Evolutionary conservation across 2,797 vertebrate species (phyloP).

Genomic region (Scolopax bukidnonensis): DNA sequence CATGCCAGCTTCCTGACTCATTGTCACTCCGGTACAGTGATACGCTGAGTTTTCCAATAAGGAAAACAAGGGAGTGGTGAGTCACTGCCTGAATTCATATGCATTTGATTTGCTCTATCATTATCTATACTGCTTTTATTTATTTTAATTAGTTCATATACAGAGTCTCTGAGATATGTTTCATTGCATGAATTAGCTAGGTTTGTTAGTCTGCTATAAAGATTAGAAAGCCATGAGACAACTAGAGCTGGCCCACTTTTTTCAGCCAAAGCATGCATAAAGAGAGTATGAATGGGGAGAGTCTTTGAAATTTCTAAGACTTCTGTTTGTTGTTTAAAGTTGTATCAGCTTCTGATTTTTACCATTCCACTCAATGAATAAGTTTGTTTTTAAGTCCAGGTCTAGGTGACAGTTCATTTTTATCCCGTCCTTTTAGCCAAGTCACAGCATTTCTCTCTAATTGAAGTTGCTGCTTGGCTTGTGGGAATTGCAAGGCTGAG

Average conservation of each 20-base stretch:
- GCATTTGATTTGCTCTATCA: constrained; percentile 41
- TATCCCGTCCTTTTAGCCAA: not conserved
- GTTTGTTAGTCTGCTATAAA: not conserved
- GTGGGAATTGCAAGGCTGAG: not conserved
- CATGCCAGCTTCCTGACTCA: constrained; percentile 51
- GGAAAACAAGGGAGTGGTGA: constrained; percentile 55
- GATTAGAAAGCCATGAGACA: not conserved
- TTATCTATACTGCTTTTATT: constrained; percentile 44
- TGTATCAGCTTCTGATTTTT: not conserved
- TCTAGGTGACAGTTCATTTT: not conserved
- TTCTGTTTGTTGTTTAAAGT: not conserved
- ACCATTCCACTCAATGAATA: not conserved
- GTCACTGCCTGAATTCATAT: constrained; percentile 43
- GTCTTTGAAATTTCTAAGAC: not conserved
- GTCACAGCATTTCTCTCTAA: not conserved
- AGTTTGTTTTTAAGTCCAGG: not conserved
- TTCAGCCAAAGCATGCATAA: not conserved
- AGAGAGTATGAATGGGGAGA: not conserved
- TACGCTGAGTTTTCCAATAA: constrained; percentile 34
- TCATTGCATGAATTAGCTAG: constrained; percentile 16
- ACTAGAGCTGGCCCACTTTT: not conserved
- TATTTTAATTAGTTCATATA: constrained; percentile 50
- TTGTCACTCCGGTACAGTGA: not conserved
- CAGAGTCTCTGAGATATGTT: constrained; percentile 19
- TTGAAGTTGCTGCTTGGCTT: not conserved